Conservation (phyloP, 2,888 invertebrate species). For the Corythucha ciliata region DNA sequence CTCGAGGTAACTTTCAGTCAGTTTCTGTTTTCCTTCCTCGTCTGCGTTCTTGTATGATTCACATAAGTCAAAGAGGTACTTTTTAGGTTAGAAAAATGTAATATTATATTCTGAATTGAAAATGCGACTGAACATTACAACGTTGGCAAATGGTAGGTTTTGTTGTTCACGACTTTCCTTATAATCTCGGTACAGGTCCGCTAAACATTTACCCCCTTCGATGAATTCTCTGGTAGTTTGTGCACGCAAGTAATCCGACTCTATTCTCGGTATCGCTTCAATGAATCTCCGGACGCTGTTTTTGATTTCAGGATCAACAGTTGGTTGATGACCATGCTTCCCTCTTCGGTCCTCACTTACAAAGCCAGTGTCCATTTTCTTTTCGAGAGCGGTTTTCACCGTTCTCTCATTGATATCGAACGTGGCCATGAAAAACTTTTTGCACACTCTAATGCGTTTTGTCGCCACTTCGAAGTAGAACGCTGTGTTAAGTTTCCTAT, state of each 20-base stretch:
- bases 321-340: conserved; percentile 35
- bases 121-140: conserved; percentile 12
- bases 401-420: too few relatives aligned
- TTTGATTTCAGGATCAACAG: conserved; percentile 30
- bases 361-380: too few relatives aligned
- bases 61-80: conserved; percentile 6
- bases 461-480: too few relatives aligned
- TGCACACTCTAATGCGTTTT: too few relatives aligned
- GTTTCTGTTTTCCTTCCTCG: conserved; percentile 31
- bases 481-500: too few relatives aligned
- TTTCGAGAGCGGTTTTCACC: too few relatives aligned
- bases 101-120: conserved; percentile 13
- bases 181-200: conserved; percentile 17
- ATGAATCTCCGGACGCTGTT: conserved; percentile 30
- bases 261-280: conserved; percentile 35
- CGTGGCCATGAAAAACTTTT: too few relatives aligned
- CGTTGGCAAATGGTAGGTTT: conserved; percentile 13
- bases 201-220: conserved; percentile 34
- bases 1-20: conserved; percentile 32
- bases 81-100: conserved; percentile 8
- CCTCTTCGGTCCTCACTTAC: conserved; percentile 33
- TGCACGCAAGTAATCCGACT: conserved; percentile 35
- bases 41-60: conserved; percentile 34
- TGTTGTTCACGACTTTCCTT: conserved; percentile 3
- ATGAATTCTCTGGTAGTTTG: conserved; percentile 34